A percentile compares a stretch with the other conserved stretches of the same genome.
Conservation (phyloP, 35 echinoderm and acorn worm genomes). For the Apostichopus japonicus region DNA sequence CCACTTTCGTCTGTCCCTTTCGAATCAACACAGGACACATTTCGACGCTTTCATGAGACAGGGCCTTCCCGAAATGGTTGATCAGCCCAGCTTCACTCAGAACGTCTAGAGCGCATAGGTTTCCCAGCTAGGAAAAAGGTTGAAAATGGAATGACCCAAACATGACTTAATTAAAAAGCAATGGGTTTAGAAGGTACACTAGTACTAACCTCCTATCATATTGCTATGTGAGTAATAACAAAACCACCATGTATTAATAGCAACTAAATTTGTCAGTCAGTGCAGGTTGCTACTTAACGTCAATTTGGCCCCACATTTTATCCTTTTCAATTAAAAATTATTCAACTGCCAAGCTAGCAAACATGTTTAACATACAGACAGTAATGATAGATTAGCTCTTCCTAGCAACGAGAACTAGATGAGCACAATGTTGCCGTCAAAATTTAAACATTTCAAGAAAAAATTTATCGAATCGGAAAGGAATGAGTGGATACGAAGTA, state of each 20-base stretch:
- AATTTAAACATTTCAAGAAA: too few relatives aligned
- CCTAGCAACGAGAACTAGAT: too few relatives aligned
- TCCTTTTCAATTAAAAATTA: not conserved
- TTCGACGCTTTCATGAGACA: conserved; percentile 53
- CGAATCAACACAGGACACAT: conserved; percentile 57
- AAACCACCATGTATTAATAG: not conserved
- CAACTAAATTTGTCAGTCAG: too few relatives aligned
- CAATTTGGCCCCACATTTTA: not conserved
- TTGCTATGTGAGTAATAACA: not conserved
- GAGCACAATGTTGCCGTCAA: too few relatives aligned
- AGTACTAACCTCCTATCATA: too few relatives aligned
- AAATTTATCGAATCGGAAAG: too few relatives aligned
- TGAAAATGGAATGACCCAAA: not conserved
- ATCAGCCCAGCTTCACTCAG: conserved; percentile 56
- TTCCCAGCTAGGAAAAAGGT: conserved; percentile 27
- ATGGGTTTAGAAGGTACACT: too few relatives aligned
- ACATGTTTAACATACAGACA: too few relatives aligned
- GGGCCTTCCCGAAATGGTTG: conserved; percentile 62
- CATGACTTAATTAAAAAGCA: not conserved
- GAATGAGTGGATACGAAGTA: too few relatives aligned
- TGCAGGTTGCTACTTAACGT: not conserved
- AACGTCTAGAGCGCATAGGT: conserved; percentile 59
- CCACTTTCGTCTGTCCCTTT: conserved; percentile 64
- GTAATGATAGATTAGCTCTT: too few relatives aligned
- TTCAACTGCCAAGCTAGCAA: too few relatives aligned